Percentiles rank a stretch among this genome's conserved stretches.
These are phyloP conservation scores for Drosophila azteca DNA, from an alignment of 1,140 invertebrate genomes.

Conservation along the genomic window DNA sequence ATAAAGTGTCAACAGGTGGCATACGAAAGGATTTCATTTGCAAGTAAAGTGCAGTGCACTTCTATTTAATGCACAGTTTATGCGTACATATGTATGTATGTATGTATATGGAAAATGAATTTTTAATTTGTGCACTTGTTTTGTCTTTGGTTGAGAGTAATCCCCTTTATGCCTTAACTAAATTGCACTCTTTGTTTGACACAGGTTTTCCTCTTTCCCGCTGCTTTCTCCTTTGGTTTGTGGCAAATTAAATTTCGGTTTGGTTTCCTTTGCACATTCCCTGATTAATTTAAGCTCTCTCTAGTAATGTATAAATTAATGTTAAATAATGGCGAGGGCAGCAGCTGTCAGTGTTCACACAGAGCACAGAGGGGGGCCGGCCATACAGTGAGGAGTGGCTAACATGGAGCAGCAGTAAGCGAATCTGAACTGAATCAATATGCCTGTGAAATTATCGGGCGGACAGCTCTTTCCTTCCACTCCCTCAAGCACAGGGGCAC, in stretches of 20 bases:
- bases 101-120: background rate
- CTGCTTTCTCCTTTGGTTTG: background rate
- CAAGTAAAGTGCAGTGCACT: too few species aligned
- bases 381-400: background rate
- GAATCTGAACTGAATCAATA: conserved; percentile 61
- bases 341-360: conserved; percentile 28
- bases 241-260: conserved; percentile 35
- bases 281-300: conserved; percentile 73
- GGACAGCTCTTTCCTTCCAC: background rate
- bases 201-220: too few species aligned
- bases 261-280: conserved; percentile 46
- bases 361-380: conserved; percentile 2
- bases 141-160: too few species aligned
- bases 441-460: conserved; percentile 39
- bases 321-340: conserved; percentile 63
- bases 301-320: conserved; percentile 77
- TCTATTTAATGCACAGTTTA: background rate
- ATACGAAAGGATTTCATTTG: too few species aligned
- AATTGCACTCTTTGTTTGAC: background rate
- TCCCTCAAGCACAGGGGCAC: conserved; percentile 13
- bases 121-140: too few species aligned
- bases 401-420: conserved; percentile 20
- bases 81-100: too few species aligned
- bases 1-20: too few species aligned
- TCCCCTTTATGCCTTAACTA: too few species aligned